These are phyloP conservation scores for Chloroceryle amazona DNA, from an alignment of 2,797 vertebrate genomes.

Conservation along the genomic window DNA sequence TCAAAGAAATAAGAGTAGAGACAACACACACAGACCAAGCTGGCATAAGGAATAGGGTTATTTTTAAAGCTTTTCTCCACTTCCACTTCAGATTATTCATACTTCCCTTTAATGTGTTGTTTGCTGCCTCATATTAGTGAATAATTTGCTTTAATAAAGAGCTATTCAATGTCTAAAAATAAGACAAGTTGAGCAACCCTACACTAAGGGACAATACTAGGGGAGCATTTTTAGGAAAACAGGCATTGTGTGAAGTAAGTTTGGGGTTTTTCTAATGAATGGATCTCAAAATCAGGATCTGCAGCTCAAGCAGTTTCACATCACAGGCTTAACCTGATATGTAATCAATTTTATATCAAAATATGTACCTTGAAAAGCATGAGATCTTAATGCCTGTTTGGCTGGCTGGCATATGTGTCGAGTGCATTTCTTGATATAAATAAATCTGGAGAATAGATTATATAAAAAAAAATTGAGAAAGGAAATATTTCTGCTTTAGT, in stretches of 20 bases:
- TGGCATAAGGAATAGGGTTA: neutral
- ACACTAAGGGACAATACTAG: neutral
- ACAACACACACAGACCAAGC: constrained; percentile 19
- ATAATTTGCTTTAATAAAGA: constrained; percentile 11
- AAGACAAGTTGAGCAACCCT: neutral
- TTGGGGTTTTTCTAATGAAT: neutral
- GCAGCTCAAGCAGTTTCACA: neutral
- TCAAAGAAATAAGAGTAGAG: constrained; percentile 33
- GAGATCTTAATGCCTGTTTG: neutral
- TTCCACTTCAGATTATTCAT: constrained; percentile 15
- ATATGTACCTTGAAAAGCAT: neutral
- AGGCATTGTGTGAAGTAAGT: neutral
- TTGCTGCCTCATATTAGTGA: neutral
- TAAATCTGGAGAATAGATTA: neutral
- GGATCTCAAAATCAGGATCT: neutral
- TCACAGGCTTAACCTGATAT: neutral
- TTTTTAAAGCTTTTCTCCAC: constrained; percentile 30
- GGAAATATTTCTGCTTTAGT: neutral
- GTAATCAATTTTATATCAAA: neutral
- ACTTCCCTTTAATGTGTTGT: constrained; percentile 15
- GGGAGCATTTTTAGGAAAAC: neutral
- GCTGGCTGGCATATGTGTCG: accelerated
- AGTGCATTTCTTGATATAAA: neutral
- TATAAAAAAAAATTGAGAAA: neutral
- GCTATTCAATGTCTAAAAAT: neutral